A percentile compares a stretch with the other conserved stretches of the same genome.
These are phyloP conservation scores for Drosophila rhopaloa DNA, from an alignment of 1,140 invertebrate genomes.

Conservation along the genomic window DNA sequence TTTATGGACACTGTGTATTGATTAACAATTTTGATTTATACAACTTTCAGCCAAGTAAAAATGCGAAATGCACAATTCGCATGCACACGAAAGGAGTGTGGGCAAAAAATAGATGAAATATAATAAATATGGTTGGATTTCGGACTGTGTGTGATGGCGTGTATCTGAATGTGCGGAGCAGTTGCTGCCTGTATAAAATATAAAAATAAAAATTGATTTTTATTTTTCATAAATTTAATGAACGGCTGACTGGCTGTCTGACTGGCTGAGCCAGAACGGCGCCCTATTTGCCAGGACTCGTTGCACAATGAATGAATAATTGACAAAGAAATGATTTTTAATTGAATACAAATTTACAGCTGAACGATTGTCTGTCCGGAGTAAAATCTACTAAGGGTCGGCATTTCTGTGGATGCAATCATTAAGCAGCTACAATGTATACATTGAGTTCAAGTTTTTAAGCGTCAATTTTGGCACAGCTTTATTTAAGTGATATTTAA, in stretches of 20 bases:
- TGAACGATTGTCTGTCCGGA: slow-evolving; percentile 46
- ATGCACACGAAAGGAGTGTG: slow-evolving; percentile 14
- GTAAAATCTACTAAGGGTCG: slow-evolving; percentile 13
- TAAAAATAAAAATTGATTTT: slow-evolving; percentile 51
- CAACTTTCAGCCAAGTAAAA: slow-evolving; percentile 39
- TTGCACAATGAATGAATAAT: slow-evolving; percentile 65
- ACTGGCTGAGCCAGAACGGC: slow-evolving; percentile 24
- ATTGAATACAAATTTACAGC: slow-evolving; percentile 69
- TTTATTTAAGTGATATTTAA: slow-evolving; percentile 9
- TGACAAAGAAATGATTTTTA: slow-evolving; percentile 69
- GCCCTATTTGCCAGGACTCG: slow-evolving; percentile 42
- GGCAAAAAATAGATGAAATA: slow-evolving; percentile 17
- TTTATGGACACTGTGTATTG: slow-evolving; percentile 41
- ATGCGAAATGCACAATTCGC: slow-evolving; percentile 37
- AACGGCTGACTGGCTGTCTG: slow-evolving; percentile 49
- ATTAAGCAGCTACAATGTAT: background rate
- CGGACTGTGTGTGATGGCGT: background rate
- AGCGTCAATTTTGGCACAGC: slow-evolving; percentile 13
- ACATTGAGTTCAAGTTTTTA: slow-evolving; percentile 13
- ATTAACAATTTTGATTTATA: slow-evolving; percentile 63
- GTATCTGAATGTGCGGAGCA: background rate
- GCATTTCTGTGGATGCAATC: background rate
- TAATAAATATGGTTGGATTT: slow-evolving; percentile 42
- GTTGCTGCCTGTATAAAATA: slow-evolving; percentile 13
- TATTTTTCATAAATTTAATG: slow-evolving; percentile 58